These are phyloP conservation scores for Thymelicus lineola DNA, from an alignment of 2,888 invertebrate genomes.

Conservation along the genomic window DNA sequence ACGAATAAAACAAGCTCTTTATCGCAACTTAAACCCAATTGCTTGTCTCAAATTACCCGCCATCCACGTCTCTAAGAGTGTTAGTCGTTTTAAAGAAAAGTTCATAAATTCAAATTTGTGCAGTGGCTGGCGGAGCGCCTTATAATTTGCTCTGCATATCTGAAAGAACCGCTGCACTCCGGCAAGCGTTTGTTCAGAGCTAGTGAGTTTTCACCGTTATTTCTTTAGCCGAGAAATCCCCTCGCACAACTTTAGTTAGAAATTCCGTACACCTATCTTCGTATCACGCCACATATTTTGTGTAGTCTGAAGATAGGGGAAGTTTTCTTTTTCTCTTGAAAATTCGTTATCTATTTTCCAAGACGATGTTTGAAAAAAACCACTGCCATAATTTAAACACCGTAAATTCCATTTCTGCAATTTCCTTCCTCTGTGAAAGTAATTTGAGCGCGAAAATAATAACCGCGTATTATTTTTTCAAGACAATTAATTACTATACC, in stretches of 20 bases:
- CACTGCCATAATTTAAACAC: slow-evolving; percentile 41
- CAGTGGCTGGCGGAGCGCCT: slow-evolving; percentile 54
- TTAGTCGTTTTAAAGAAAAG: slow-evolving; percentile 63
- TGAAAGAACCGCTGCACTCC: slow-evolving; percentile 56
- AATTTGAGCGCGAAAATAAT: slow-evolving; percentile 3
- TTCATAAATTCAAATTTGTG: slow-evolving; percentile 65
- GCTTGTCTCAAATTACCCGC: slow-evolving; percentile 37
- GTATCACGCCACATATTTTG: slow-evolving; percentile 72
- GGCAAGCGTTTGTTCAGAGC: slow-evolving; percentile 56
- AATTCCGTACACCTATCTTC: slow-evolving; percentile 74
- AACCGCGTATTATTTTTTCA: background rate
- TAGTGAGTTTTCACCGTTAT: slow-evolving; percentile 67
- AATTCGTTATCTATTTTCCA: slow-evolving; percentile 52
- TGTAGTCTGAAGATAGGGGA: slow-evolving; percentile 62
- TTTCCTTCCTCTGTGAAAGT: slow-evolving; percentile 15
- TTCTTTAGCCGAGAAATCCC: slow-evolving; percentile 70
- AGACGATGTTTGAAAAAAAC: slow-evolving; percentile 42
- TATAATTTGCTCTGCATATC: slow-evolving; percentile 67
- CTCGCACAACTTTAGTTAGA: slow-evolving; percentile 71
- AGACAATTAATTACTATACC: background rate
- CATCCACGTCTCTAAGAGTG: slow-evolving; percentile 53
- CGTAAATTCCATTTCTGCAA: slow-evolving; percentile 38
- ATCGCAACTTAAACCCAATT: slow-evolving; percentile 30
- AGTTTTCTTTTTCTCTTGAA: slow-evolving; percentile 61
- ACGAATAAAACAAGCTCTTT: slow-evolving; percentile 21